Percentiles rank a stretch among this genome's conserved stretches.
phyloP scores from a whole-genome alignment of 2,113 vertebrate species.

The Antechinus stuartii region DNA sequence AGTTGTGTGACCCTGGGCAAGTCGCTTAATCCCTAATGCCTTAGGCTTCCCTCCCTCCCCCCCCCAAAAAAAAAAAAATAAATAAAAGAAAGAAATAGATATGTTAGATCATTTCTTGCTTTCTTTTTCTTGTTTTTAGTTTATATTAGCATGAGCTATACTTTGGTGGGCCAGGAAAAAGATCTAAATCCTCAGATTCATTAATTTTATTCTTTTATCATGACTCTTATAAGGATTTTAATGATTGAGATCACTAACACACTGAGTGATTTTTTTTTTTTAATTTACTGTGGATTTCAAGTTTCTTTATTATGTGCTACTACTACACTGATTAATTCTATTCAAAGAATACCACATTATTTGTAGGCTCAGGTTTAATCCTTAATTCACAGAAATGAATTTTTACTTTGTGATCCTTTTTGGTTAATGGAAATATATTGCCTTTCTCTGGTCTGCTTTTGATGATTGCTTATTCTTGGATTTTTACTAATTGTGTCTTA shows the following conservation, averaged over 20 bases:
- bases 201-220: background rate
- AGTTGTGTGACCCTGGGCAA: too few relatives aligned
- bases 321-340: background rate
- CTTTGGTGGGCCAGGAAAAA: background rate
- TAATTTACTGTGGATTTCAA: background rate
- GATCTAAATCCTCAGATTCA: background rate
- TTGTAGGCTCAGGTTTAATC: slow-evolving; percentile 6
- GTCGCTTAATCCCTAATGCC: too few relatives aligned
- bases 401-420: background rate
- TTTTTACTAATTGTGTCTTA: too few relatives aligned
- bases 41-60: too few relatives aligned
- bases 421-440: background rate
- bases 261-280: slow-evolving; percentile 5
- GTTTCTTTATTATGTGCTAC: background rate
- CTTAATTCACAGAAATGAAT: slow-evolving; percentile 1
- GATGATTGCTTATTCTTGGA: background rate
- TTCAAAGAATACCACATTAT: background rate
- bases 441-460: background rate
- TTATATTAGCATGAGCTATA: too few relatives aligned
- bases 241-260: background rate
- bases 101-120: too few relatives aligned
- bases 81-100: too few relatives aligned
- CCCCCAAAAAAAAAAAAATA: too few relatives aligned
- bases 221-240: background rate
- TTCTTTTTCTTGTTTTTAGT: too few relatives aligned